These are phyloP conservation scores for Ophion costatus DNA, from an alignment of 2,888 invertebrate genomes.

Conservation along the genomic window DNA sequence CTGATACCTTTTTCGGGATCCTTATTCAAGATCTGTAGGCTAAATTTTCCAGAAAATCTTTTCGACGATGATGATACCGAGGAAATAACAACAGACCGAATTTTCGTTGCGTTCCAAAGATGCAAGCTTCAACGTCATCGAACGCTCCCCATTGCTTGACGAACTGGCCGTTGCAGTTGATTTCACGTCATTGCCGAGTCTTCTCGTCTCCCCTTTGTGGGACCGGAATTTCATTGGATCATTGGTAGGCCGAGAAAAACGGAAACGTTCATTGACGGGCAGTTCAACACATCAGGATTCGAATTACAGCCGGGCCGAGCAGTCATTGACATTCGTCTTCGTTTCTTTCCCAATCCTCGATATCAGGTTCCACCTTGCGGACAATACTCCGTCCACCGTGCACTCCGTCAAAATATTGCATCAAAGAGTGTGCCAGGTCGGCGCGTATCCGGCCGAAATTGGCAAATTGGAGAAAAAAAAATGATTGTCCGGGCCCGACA, in stretches of 20 bases:
- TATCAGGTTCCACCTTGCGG: not conserved
- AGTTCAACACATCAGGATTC: not conserved
- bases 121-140: too few species aligned
- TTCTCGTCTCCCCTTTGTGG: not conserved
- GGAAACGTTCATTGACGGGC: not conserved
- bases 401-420: conserved; percentile 40
- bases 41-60: not conserved
- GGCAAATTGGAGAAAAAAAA: conserved; percentile 27
- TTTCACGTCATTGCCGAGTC: not conserved
- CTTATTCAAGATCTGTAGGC: too few species aligned
- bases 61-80: not conserved
- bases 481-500: conserved; percentile 14
- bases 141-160: too few species aligned
- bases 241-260: not conserved
- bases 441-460: conserved; percentile 10
- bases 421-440: not conserved
- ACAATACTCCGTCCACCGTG: not conserved
- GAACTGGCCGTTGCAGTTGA: too few species aligned
- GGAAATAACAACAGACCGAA: too few species aligned
- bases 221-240: not conserved
- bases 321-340: not conserved
- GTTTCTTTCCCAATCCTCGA: not conserved
- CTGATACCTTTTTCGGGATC: too few species aligned
- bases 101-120: too few species aligned
- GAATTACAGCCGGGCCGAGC: not conserved